Conservation (phyloP, 2,113 vertebrate species). For the Camarhynchus parvulus region DNA sequence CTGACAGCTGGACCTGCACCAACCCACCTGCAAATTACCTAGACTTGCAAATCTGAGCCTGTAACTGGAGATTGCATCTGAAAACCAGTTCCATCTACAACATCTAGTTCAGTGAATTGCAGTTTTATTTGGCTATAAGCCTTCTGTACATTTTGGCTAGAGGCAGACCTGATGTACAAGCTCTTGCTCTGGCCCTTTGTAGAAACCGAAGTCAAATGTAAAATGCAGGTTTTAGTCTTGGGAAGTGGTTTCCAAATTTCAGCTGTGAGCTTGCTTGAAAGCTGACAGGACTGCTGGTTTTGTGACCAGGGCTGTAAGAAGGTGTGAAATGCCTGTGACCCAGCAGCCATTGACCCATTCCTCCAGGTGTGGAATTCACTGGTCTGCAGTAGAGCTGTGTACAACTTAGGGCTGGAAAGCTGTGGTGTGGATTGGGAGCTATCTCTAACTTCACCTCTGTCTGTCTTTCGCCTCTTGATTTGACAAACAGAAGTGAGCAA, state of each 20-base stretch:
- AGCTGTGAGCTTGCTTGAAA: not conserved
- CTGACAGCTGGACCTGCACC: not conserved
- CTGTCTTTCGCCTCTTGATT: constrained; percentile 41
- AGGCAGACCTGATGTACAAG: not conserved
- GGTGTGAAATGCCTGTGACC: not conserved
- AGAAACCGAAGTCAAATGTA: not conserved
- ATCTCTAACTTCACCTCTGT: constrained; percentile 24
- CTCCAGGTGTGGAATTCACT: not conserved
- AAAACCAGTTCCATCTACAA: not conserved
- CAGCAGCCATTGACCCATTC: not conserved
- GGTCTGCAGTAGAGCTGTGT: not conserved
- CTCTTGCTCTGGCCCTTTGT: not conserved
- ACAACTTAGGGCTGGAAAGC: not conserved
- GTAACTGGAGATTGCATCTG: not conserved
- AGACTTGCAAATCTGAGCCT: not conserved
- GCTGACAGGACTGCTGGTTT: not conserved
- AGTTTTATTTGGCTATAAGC: constrained; percentile 12
- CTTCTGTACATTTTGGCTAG: not conserved
- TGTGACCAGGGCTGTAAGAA: not conserved
- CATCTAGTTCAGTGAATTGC: not conserved
- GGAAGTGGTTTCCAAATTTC: not conserved
- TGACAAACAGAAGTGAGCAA: constrained; percentile 6
- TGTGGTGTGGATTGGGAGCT: not conserved
- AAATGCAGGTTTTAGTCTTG: not conserved
- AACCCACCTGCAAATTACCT: constrained; percentile 6